A percentile compares a stretch with the other conserved stretches of the same genome.
Conservation (phyloP, 2,797 vertebrate genomes). For the Menidia menidia region DNA sequence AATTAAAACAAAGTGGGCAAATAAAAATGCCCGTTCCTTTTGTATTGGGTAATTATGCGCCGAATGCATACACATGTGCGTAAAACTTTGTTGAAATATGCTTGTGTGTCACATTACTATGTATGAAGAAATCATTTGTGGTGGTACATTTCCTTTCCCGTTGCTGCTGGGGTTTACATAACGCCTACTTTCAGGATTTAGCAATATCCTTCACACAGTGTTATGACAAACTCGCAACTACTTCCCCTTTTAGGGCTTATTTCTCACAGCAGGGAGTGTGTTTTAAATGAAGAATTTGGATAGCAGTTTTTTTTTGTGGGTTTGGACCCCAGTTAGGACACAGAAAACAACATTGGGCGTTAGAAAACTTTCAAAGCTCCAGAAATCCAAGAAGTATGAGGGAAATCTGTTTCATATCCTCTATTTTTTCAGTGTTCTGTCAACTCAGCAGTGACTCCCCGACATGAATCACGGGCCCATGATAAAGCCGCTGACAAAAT, state of each 20-base stretch:
- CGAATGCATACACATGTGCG: conserved; percentile 1
- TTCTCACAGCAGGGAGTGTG: conserved; percentile 7
- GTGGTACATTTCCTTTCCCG: conserved; percentile 62
- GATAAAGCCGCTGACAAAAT: conserved; percentile 4
- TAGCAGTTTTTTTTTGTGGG: background rate
- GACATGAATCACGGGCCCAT: background rate
- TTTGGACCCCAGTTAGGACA: too few relatives aligned
- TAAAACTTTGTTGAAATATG: conserved; percentile 1
- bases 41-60: conserved; percentile 1
- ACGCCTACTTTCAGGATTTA: conserved; percentile 67
- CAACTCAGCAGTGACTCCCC: background rate
- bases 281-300: conserved; percentile 2
- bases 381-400: conserved; percentile 42
- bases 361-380: conserved; percentile 36
- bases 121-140: conserved; percentile 30
- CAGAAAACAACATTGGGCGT: background rate
- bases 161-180: conserved; percentile 62
- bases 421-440: conserved; percentile 29
- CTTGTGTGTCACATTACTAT: conserved; percentile 15
- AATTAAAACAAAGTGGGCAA: conserved; percentile 36
- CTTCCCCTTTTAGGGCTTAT: conserved; percentile 59
- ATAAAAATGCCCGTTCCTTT: conserved; percentile 46
- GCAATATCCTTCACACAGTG: conserved; percentile 70
- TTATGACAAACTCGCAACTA: conserved; percentile 25
- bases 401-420: conserved; percentile 67